phyloP scores from a whole-genome alignment of 2,888 invertebrate genomes.

The Lepidochrysops patricia region DNA sequence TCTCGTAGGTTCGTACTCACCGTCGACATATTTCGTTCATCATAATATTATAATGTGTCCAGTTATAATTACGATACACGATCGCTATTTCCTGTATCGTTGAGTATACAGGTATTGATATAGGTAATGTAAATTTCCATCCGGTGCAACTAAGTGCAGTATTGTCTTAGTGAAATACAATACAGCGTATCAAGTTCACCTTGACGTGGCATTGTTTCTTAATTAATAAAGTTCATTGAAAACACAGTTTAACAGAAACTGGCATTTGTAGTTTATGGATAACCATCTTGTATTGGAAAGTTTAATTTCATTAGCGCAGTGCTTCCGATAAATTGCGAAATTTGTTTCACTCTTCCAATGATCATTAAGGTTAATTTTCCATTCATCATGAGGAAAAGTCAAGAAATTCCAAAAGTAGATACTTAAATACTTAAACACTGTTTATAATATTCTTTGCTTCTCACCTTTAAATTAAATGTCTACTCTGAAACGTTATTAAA shows the following conservation, averaged over 20 bases:
- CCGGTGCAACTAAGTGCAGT: conserved; percentile 16
- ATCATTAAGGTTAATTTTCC: background rate
- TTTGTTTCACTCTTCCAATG: background rate
- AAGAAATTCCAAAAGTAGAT: no score
- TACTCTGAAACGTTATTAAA: background rate
- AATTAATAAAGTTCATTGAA: background rate
- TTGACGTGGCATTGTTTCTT: background rate
- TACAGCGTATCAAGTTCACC: background rate
- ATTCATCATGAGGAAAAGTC: no score
- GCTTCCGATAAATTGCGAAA: no score
- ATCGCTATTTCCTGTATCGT: conserved; percentile 67
- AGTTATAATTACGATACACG: conserved; percentile 62
- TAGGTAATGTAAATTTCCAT: conserved; percentile 28
- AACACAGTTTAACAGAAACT: background rate
- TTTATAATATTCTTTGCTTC: background rate
- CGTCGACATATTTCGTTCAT: background rate
- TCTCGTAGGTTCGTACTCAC: no score
- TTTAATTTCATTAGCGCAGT: background rate
- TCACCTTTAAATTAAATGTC: background rate
- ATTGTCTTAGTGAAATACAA: conserved; percentile 2
- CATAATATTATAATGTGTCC: conserved; percentile 31
- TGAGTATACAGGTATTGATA: conserved; percentile 54
- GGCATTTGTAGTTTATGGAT: background rate
- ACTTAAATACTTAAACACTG: no score
- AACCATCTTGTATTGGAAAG: background rate